These are phyloP conservation scores for Ianthella basta DNA, from an alignment of 37 sponge, comb jelly and placozoan genomes.

Conservation along the genomic window DNA sequence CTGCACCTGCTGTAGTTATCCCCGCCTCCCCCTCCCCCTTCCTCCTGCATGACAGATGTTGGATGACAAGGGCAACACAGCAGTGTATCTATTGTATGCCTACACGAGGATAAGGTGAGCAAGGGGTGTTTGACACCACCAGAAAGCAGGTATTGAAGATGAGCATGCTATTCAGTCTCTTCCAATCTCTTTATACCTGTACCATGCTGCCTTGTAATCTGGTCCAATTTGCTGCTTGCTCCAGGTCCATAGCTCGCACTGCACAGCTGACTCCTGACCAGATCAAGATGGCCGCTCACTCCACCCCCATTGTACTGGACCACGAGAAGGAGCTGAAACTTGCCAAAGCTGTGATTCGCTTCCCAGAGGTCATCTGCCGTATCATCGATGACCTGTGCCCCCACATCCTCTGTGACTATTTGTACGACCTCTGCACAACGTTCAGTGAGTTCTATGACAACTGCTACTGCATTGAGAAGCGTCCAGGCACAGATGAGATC, in stretches of 20 bases:
- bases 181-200: too few species aligned
- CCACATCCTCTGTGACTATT: conserved; percentile 90
- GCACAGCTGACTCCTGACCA: conserved; percentile 72
- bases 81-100: conserved; percentile 96
- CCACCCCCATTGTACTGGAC: conserved; percentile 59
- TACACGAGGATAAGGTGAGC: conserved; percentile 81
- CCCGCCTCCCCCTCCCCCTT: background rate
- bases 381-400: conserved; percentile 70
- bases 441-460: conserved; percentile 96
- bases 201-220: background rate
- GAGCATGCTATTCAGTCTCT: too few species aligned
- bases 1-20: too few species aligned
- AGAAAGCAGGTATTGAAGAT: too few species aligned
- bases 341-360: conserved; percentile 85
- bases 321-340: conserved; percentile 91
- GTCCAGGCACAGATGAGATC: conserved; percentile 79
- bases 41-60: too few species aligned
- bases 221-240: background rate
- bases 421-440: conserved; percentile 87
- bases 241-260: conserved; percentile 86
- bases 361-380: conserved; percentile 82
- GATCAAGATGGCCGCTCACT: conserved; percentile 58
- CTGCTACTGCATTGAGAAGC: conserved; percentile 96
- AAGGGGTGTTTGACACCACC: too few species aligned
- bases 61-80: conserved; percentile 96